These are phyloP conservation scores for Melanotaenia boesemani DNA, from an alignment of 2,797 vertebrate genomes.

Conservation along the genomic window DNA sequence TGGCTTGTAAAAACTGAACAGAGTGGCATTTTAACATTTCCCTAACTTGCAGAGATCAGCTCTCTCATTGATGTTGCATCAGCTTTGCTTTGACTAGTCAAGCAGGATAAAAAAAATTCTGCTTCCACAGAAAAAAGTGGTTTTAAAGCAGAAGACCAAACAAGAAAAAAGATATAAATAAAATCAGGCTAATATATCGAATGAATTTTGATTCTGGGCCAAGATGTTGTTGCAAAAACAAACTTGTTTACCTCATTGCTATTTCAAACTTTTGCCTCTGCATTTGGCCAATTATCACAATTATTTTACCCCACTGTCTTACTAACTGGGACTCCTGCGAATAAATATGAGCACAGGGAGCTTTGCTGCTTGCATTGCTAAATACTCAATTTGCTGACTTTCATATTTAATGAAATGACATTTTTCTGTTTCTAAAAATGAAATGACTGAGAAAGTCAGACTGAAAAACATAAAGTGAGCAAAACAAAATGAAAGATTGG, in stretches of 20 bases:
- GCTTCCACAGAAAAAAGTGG: too few species aligned
- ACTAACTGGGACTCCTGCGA: background rate
- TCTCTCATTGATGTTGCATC: background rate
- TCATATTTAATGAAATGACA: conserved; percentile 11
- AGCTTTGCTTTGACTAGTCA: background rate
- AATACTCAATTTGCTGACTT: conserved; percentile 16
- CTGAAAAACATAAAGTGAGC: background rate
- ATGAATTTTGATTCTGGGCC: too few species aligned
- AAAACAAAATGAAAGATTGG: conserved; percentile 5
- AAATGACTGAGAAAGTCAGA: background rate
- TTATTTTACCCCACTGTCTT: background rate
- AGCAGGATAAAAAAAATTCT: background rate
- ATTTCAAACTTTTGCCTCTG: background rate
- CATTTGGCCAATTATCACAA: background rate
- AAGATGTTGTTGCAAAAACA: too few species aligned
- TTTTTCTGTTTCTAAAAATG: background rate
- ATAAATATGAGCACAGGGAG: background rate
- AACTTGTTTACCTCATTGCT: too few species aligned
- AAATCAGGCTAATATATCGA: background rate
- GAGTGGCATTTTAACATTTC: background rate
- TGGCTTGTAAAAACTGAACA: background rate
- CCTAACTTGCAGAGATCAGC: background rate
- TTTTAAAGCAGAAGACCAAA: background rate
- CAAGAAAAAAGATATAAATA: background rate
- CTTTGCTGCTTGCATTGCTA: background rate